These are phyloP conservation scores for Phortica variegata DNA, from an alignment of 1,140 invertebrate genomes.

Conservation along the genomic window DNA sequence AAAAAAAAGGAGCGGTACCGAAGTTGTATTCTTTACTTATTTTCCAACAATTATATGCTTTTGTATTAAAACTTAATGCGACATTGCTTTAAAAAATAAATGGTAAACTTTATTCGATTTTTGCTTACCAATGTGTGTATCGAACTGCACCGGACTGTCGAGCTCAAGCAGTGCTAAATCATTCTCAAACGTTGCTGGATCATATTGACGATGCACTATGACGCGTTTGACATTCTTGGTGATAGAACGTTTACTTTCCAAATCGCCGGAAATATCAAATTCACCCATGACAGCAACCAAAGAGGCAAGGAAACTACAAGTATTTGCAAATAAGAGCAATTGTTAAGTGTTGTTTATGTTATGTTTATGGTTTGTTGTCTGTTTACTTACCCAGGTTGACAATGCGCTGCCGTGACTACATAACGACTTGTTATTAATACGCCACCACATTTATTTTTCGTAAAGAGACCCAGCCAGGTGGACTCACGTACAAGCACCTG, in stretches of 20 bases:
- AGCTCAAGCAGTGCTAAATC: constrained; percentile 84
- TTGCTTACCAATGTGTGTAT: constrained; percentile 74
- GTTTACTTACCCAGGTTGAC: constrained; percentile 82
- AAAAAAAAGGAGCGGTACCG: background rate
- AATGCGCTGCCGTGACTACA: constrained; percentile 90
- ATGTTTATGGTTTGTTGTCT: background rate
- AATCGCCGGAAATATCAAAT: constrained; percentile 81
- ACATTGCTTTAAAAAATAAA: background rate
- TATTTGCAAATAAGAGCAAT: background rate
- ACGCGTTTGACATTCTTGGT: constrained; percentile 83
- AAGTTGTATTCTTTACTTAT: background rate
- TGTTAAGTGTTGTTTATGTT: background rate
- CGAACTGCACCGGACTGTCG: constrained; percentile 79
- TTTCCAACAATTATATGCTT: background rate
- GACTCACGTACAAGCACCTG: constrained; percentile 88
- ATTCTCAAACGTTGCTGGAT: constrained; percentile 87
- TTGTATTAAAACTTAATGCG: background rate
- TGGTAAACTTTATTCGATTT: too few species aligned
- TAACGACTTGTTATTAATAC: constrained; percentile 83
- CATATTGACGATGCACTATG: constrained; percentile 85
- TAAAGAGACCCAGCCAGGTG: constrained; percentile 89
- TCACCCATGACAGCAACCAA: constrained; percentile 89
- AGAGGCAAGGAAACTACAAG: constrained; percentile 78
- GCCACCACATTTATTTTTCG: constrained; percentile 95
- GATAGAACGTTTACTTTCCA: constrained; percentile 73